Evolutionary conservation across 2,888 invertebrate species (phyloP).

Genomic region (Myathropa florea): DNA sequence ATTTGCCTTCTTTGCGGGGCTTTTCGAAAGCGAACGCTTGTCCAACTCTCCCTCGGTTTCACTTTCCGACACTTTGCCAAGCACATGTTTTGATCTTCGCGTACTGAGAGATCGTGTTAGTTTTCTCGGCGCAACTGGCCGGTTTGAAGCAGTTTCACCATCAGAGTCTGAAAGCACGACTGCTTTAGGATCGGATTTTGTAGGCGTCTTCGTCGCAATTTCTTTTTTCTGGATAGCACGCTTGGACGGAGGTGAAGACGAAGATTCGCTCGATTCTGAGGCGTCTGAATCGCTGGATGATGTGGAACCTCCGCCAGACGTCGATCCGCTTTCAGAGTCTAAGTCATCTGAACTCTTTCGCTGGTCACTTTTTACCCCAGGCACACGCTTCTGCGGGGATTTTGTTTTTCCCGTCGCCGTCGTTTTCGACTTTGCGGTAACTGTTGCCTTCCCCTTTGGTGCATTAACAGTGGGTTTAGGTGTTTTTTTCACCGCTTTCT

Average conservation of each 20-base stretch:
- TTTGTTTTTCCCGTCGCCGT: slow-evolving; percentile 72
- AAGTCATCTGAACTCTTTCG: slow-evolving; percentile 68
- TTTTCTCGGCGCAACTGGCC: slow-evolving; percentile 82
- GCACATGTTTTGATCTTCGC: slow-evolving; percentile 85
- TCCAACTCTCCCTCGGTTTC: slow-evolving; percentile 78
- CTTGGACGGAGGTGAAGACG: slow-evolving; percentile 41
- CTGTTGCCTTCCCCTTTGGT: slow-evolving; percentile 26
- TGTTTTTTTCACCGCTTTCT: slow-evolving; percentile 62
- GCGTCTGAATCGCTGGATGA: slow-evolving; percentile 75
- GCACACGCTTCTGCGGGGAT: slow-evolving; percentile 74
- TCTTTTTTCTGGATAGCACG: slow-evolving; percentile 50
- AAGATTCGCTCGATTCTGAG: slow-evolving; percentile 70
- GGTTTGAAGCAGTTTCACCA: slow-evolving; percentile 72
- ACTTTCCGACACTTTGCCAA: slow-evolving; percentile 79
- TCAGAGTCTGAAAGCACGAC: slow-evolving; percentile 83
- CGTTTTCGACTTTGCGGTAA: slow-evolving; percentile 37
- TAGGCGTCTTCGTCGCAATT: slow-evolving; percentile 52
- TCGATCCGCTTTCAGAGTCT: slow-evolving; percentile 75
- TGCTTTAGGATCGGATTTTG: slow-evolving; percentile 72
- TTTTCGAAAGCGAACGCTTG: slow-evolving; percentile 83
- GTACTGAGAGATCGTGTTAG: slow-evolving; percentile 87
- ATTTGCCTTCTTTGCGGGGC: slow-evolving; percentile 84
- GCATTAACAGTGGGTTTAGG: slow-evolving; percentile 1
- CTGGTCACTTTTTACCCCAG: slow-evolving; percentile 75
- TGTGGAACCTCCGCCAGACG: slow-evolving; percentile 72